Percentiles rank a stretch among this genome's conserved stretches.
Conservation (phyloP, 2,113 vertebrate species). For the Setophaga kirtlandii region DNA sequence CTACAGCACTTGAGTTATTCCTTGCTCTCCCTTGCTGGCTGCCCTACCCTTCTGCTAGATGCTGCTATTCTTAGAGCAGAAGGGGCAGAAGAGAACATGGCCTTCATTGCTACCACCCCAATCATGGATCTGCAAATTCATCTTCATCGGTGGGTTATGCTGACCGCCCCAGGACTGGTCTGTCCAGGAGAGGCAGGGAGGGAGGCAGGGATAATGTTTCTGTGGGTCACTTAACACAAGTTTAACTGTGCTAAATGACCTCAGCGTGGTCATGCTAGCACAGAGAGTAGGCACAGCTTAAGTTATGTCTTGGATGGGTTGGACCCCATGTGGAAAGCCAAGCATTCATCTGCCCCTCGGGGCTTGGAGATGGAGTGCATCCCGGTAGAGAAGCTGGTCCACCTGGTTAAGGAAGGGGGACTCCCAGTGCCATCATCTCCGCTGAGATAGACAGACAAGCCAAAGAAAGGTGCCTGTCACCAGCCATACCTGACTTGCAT, state of each 20-base stretch:
- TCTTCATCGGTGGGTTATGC: background rate
- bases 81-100: background rate
- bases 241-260: background rate
- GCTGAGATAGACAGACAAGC: background rate
- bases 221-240: background rate
- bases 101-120: background rate
- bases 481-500: background rate
- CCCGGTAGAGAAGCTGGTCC: background rate
- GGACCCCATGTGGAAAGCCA: background rate
- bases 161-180: background rate
- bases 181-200: background rate
- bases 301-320: background rate
- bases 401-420: background rate
- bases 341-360: background rate
- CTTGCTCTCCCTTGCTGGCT: background rate
- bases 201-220: accelerated
- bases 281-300: background rate
- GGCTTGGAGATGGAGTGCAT: background rate
- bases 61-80: background rate
- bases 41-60: background rate
- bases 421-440: background rate
- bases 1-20: background rate
- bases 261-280: background rate
- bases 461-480: background rate
- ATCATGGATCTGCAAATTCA: background rate